These are phyloP conservation scores for Noctua janthe DNA, from an alignment of 2,888 invertebrate species.

Conservation along the genomic window DNA sequence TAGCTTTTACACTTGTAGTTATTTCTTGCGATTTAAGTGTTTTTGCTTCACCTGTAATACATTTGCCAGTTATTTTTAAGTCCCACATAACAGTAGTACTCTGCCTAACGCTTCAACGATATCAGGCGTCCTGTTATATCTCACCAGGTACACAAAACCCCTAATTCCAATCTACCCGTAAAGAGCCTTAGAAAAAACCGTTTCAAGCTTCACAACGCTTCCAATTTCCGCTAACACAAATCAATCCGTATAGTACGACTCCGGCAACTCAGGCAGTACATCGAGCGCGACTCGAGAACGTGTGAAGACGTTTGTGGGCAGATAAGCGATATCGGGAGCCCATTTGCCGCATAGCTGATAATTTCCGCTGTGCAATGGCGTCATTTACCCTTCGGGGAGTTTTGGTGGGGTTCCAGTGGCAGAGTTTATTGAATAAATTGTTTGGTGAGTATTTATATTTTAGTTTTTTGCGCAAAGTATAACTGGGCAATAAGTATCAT, in stretches of 20 bases:
- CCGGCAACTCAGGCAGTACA: constrained; percentile 31
- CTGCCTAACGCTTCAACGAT: not conserved
- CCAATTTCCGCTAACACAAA: constrained; percentile 59
- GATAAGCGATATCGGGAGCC: constrained; percentile 83
- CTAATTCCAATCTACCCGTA: constrained; percentile 18
- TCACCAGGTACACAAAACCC: not conserved
- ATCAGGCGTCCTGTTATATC: not conserved
- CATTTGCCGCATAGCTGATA: constrained; percentile 84
- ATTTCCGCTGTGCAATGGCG: constrained; percentile 84
- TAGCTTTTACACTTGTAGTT: not conserved
- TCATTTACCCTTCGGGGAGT: constrained; percentile 81
- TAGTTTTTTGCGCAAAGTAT: not conserved
- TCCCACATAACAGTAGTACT: not conserved
- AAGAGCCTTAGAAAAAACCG: constrained; percentile 25
- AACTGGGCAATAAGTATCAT: too few relatives aligned
- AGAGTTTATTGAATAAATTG: not conserved
- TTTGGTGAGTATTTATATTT: not conserved
- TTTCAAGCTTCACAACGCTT: constrained; percentile 36
- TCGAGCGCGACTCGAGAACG: constrained; percentile 50
- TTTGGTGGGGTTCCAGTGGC: constrained; percentile 66
- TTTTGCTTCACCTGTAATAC: not conserved
- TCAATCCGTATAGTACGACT: constrained; percentile 47
- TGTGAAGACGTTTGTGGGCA: constrained; percentile 74
- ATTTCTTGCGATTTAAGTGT: not conserved
- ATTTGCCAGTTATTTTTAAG: not conserved